Conservation (phyloP, 1,140 invertebrate genomes). For the Choristoneura fumiferana region DNA sequence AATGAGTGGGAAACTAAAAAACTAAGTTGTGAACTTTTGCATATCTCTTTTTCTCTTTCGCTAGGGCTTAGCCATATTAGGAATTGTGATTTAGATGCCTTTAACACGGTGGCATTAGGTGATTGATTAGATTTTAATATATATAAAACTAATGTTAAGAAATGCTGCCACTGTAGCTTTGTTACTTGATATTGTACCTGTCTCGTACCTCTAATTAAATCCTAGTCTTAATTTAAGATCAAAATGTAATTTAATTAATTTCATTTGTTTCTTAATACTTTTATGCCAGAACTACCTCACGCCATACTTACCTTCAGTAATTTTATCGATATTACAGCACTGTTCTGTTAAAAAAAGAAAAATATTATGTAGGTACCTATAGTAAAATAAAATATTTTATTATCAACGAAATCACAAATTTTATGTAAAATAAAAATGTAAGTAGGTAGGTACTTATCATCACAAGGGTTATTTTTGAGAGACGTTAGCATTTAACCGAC, state of each 20-base stretch:
- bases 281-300: conserved; percentile 10
- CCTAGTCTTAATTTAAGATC: not conserved
- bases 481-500: no score
- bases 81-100: conserved; percentile 72
- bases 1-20: conserved; percentile 25
- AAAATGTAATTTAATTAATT: not conserved
- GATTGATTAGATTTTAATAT: conserved; percentile 26
- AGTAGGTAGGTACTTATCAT: no score
- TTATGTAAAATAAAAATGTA: no score
- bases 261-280: not conserved
- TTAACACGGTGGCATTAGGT: conserved; percentile 54
- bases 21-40: conserved; percentile 67
- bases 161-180: conserved; percentile 59
- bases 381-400: no score
- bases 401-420: no score
- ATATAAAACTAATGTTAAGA: conserved; percentile 29
- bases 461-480: no score
- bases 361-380: no score
- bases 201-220: conserved; percentile 22
- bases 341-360: no score
- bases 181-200: conserved; percentile 31
- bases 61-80: conserved; percentile 59
- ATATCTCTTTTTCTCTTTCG: conserved; percentile 59
- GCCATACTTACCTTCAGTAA: no score
- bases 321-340: no score